These are phyloP conservation scores for Nemotelus pantherinus DNA, from an alignment of 2,888 invertebrate species.

Conservation along the genomic window DNA sequence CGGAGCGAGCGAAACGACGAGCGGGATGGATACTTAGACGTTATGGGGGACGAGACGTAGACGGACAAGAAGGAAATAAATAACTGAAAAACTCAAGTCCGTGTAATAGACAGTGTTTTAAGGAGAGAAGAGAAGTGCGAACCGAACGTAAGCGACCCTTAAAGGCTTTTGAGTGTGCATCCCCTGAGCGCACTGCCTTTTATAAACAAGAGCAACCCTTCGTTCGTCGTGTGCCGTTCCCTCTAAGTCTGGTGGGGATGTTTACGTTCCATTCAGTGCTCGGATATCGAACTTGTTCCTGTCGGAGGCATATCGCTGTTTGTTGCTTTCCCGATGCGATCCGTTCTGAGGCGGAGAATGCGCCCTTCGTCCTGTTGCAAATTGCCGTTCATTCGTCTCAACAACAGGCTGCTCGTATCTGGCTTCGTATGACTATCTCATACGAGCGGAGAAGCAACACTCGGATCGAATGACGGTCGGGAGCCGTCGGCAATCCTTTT, in stretches of 20 bases:
- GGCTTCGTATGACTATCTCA: conserved; percentile 2
- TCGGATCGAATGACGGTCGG: background rate
- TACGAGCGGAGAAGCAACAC: background rate
- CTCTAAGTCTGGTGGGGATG: conserved; percentile 47
- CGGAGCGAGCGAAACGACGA: conserved; percentile 28
- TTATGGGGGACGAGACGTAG: conserved; percentile 23
- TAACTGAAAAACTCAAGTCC: conserved; percentile 59
- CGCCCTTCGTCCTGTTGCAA: conserved; percentile 20
- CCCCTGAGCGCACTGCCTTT: conserved; percentile 60
- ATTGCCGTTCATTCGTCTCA: conserved; percentile 5
- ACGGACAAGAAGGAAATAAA: conserved; percentile 54
- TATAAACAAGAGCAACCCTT: conserved; percentile 56
- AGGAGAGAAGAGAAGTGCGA: conserved; percentile 67
- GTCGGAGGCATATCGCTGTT: conserved; percentile 16
- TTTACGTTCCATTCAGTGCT: conserved; percentile 44
- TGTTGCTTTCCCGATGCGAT: background rate
- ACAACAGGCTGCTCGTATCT: conserved; percentile 33
- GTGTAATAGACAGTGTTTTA: conserved; percentile 60
- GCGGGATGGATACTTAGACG: conserved; percentile 9
- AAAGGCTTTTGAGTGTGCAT: conserved; percentile 65
- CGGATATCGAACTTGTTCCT: conserved; percentile 4
- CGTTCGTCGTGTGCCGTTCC: conserved; percentile 38
- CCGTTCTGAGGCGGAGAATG: conserved; percentile 34
- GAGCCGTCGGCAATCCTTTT: conserved; percentile 4
- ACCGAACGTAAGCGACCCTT: conserved; percentile 66